Evolutionary conservation across 2,113 vertebrate genomes (phyloP), one percentile per base, ranked within the genome.

Genomic region (Thunnus thynnus): DNA sequence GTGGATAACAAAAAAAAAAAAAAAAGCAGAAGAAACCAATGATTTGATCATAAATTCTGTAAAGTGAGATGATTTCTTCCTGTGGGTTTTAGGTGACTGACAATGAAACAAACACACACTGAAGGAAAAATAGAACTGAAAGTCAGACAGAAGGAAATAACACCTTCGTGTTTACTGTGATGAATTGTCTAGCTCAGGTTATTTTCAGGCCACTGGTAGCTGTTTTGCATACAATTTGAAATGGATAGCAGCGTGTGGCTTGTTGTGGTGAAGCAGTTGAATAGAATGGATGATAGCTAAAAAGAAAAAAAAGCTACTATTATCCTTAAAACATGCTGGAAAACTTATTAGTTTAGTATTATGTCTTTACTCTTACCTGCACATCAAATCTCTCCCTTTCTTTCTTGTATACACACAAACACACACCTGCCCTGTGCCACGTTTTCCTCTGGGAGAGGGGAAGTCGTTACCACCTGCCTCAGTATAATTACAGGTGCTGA

Each of bases 401-500:
- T 22, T 36, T 18, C 64, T 60, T 12, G 14, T 47, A 69, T 14
- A 46, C 68, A 77, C 44, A 74, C 73, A 83, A 72, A 82, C 88
- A 81, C 22, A 58, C 64, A 41, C 48, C 71, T 18, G 70, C 56
- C 48, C 50, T 13, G 68, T 30, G 73, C 55, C 41, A 4, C 36
- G 46, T 71, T 48, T 48, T 81, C 88, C 88, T 88, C 67, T 67
- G 88, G 91, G 91, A 87, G 22, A 81, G 50, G 6, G 74, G 73
- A 72, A 74, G 89, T 64, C 17, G 84, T 84, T 87, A 72, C 66
- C 86, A 90, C 78, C 85, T 86, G 90, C 82, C 58, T 72, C 32
- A 48, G 18, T 77, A 25, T 91, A 93, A 92, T 93, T 91, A 92
- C 89, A 89, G 90, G 90, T 92, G 91, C 84, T 82, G 86, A 91